Percentiles rank a stretch among this genome's conserved stretches.
These are phyloP conservation scores for Phalera bucephala DNA, from an alignment of 2,888 invertebrate genomes.

Conservation along the genomic window DNA sequence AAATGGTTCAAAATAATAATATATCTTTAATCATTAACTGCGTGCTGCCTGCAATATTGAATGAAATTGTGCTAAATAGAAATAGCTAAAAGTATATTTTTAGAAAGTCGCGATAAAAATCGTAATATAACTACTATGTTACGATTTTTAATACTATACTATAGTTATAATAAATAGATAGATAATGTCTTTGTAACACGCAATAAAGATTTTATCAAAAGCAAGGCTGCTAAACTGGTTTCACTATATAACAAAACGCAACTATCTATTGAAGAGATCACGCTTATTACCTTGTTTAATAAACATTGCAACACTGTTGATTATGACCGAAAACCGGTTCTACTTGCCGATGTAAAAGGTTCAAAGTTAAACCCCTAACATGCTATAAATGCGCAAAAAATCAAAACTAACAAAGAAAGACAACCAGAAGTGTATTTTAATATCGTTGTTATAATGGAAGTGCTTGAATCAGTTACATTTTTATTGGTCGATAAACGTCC, in stretches of 20 bases:
- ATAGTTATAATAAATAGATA: no score
- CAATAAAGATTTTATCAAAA: slow-evolving; percentile 37
- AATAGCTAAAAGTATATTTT: no score
- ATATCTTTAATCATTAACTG: no score
- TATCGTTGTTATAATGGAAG: slow-evolving; percentile 55
- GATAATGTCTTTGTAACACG: no score
- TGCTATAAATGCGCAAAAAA: slow-evolving; percentile 65
- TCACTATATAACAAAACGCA: slow-evolving; percentile 32
- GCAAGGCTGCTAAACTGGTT: slow-evolving; percentile 38
- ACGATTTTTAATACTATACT: no score
- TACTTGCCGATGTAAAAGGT: slow-evolving; percentile 35
- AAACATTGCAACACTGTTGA: slow-evolving; percentile 80
- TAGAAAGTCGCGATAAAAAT: no score
- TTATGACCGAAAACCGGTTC: slow-evolving; percentile 63
- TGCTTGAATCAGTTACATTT: slow-evolving; percentile 62
- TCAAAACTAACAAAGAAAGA: slow-evolving; percentile 57
- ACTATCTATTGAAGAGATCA: slow-evolving; percentile 47
- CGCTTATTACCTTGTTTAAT: slow-evolving; percentile 78
- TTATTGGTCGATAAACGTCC: slow-evolving; percentile 68
- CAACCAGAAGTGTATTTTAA: slow-evolving; percentile 73
- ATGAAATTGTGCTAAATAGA: no score
- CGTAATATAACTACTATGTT: no score
- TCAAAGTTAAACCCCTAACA: slow-evolving; percentile 33
- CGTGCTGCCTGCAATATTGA: no score
- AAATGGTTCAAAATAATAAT: no score